Conservation (phyloP, 1,140 invertebrate species). For the Halictus rubicundus region DNA sequence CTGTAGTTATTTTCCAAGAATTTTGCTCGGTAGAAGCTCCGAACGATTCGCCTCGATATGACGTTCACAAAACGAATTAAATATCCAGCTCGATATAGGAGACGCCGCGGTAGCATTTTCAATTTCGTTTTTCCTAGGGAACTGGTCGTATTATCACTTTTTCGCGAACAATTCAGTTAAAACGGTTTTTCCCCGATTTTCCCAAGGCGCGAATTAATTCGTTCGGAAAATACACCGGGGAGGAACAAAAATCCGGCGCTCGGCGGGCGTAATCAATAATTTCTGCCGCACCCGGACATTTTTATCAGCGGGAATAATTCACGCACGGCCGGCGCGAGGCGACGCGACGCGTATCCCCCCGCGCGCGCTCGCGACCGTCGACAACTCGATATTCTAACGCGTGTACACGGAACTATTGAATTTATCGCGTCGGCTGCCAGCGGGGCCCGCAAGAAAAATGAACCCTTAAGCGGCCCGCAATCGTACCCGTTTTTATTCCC, state of each 20-base stretch:
- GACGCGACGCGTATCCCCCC: no score
- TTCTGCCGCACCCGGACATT: not conserved
- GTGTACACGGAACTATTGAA: not conserved
- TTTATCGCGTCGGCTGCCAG: not conserved
- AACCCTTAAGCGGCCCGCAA: conserved; percentile 31
- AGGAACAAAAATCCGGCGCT: not conserved
- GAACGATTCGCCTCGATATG: no score
- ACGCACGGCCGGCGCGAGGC: not conserved
- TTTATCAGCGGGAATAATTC: conserved; percentile 42
- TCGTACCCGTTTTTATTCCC: conserved; percentile 27
- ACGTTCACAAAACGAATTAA: no score
- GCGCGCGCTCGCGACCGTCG: not conserved
- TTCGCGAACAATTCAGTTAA: not conserved
- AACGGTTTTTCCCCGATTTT: not conserved
- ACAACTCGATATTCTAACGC: conserved; percentile 8
- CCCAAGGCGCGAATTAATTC: not conserved
- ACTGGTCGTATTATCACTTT: not conserved
- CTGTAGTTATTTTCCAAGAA: no score
- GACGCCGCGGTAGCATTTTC: no score
- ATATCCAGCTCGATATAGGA: no score
- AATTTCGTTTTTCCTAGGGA: not conserved
- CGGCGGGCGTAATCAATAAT: conserved; percentile 19
- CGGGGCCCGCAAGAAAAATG: conserved; percentile 32
- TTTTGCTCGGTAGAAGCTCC: no score
- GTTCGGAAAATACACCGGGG: not conserved